Base-by-base conservation (phyloP, 37 sponge, comb jelly and placozoan species). In the Axinella damicornis region DNA sequence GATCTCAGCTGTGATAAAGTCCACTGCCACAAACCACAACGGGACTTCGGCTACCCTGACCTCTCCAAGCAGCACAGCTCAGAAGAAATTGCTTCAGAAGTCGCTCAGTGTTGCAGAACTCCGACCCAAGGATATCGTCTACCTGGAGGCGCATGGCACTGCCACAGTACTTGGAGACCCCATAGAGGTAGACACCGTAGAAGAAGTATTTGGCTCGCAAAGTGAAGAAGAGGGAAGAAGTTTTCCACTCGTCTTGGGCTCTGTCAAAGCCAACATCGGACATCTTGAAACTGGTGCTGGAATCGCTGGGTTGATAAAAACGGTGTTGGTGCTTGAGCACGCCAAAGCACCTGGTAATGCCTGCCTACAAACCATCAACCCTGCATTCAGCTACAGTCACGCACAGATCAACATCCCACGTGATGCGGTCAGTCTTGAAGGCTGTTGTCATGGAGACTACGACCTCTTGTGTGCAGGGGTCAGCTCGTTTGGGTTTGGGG, bases 261-360 rank as follows among this genome's bases (percentile, higher is more conserved):
- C 90, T 5, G 69, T 85, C 16, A 93, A 93, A 70, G 82, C 91
- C 20, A 93, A 93, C 53, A 85, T 93, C 61, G 94, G 94, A 1
- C 91, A 93, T 78, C 63, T 85, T 37, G 94, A 90, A 75, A 62
- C 74, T 31, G 94, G 73, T 13, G 76, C 94, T 35, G 94, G 94
- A 0, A 78, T 90, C 20, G 91, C 94, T 1, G 78, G 83, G 35
- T 53, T 89, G 30, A 86, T 90, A 59, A 93, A 93, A 46, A 81
- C 87, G 32, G 80, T 88, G 12, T 65, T 93, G 67, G 77, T 66
- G 18, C 74, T 90, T 20, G 84, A 92, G 35, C 84, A 89, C 77
- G 70, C 76, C 12, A 16, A 64, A 30, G 78, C 76, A 18, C 89
- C 89, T 35, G 82, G 82, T 34, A 81, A 70, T 55, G 33, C 34